Base-by-base conservation (phyloP, 2,888 invertebrate genomes). In the Adineta ricciae region DNA sequence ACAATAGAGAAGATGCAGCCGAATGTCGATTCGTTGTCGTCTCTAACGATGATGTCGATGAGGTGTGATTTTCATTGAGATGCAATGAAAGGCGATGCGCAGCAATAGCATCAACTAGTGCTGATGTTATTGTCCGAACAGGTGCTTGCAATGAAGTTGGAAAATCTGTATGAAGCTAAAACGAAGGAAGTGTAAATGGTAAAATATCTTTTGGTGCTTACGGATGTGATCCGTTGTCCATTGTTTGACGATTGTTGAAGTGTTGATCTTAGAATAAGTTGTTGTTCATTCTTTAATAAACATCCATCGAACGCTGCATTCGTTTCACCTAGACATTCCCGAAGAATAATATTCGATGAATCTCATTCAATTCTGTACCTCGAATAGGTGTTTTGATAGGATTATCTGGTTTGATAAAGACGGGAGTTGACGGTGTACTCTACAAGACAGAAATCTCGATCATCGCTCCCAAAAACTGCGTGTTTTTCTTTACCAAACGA, bases 111-210 rank as follows among this genome's bases (percentile, higher is more conserved):
- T 78, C 41, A 9, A 78, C 41, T 24, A 78, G 19, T 41, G 41
- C 9, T 78, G 24, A 41, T n/a, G 38, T 78, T 41, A 78, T 78
- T n/a, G 32, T 64, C 27, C 41, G 78, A 41, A 78, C 78, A 21
- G 78, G 41, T 8, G 78, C 38, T 78, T 78, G 78, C 41, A 78
- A 41, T 41, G 41, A 41, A 11, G 41, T 4, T 21, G 78, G 78
- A 78, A 78, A 78, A 41, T 78, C 78, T n/a, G 41, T 41, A n/a
- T 78, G 41, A 41, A 78, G 24, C 78, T 78, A 78, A 24, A 41
- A 36, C 4, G 27, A 64, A 32, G 32, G 19, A 0, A 36, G 3
- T 4, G 19, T 27, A 5, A 36, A n/a, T 3, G 16, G 2, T 32
- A 14, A 14, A 36, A 0, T 64, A 16, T 64, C 11, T 64, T 52